A percentile compares a stretch with the other conserved stretches of the same genome.
These are phyloP conservation scores for Thomomys bottae DNA, from an alignment of 2,113 vertebrate genomes.

Conservation along the genomic window DNA sequence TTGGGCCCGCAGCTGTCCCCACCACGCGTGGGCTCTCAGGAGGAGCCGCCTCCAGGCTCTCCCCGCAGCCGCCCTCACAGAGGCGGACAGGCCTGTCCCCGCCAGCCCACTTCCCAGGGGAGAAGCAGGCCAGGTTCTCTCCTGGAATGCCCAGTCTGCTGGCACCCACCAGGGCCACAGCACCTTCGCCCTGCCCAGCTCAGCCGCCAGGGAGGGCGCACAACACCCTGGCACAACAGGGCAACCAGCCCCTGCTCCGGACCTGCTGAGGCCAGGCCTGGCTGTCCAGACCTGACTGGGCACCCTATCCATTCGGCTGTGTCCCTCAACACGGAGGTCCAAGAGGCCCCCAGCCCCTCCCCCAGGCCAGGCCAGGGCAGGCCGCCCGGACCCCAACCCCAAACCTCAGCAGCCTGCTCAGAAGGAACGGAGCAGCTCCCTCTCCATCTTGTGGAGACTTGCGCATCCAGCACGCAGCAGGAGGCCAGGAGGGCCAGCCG, in stretches of 20 bases:
- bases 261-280: accelerated
- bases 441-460: background rate
- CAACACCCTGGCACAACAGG: background rate
- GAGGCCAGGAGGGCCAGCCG: background rate
- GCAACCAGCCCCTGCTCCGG: background rate
- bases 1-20: accelerated
- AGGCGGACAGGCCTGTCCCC: background rate
- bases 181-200: background rate
- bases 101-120: background rate
- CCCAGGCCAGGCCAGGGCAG: background rate
- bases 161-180: background rate
- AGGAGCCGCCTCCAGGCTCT: background rate
- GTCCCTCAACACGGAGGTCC: background rate
- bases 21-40: accelerated
- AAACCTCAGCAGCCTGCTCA: background rate
- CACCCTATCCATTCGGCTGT: background rate
- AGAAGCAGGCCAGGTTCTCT: background rate
- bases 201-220: background rate
- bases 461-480: background rate
- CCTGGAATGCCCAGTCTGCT: background rate
- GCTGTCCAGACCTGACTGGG: accelerated
- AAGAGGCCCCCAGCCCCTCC: background rate
- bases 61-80: accelerated
- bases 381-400: background rate
- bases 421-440: background rate